Conservation (phyloP, 2,888 invertebrate species). For the Dioctria linearis region DNA sequence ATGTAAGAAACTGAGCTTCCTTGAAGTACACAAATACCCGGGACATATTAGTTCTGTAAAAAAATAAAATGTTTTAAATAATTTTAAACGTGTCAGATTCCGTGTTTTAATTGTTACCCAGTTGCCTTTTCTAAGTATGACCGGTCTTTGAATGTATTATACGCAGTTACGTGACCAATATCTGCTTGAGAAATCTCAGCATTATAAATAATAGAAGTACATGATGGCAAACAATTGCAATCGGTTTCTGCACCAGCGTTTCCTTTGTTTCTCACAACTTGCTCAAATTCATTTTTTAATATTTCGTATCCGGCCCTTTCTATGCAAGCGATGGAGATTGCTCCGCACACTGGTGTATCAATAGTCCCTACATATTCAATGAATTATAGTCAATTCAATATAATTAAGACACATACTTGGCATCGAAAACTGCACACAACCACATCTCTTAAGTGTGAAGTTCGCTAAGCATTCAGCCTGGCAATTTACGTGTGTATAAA, state of each 20-base stretch:
- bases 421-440: constrained; percentile 82
- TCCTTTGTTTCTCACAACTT: not conserved
- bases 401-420: constrained; percentile 69
- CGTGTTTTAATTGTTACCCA: not conserved
- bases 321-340: constrained; percentile 67
- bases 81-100: not conserved
- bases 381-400: too few species aligned
- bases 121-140: not conserved
- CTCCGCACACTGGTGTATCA: constrained; percentile 69
- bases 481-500: constrained; percentile 82
- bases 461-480: constrained; percentile 82
- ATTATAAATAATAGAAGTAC: constrained; percentile 77
- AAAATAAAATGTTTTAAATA: not conserved
- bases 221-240: constrained; percentile 77
- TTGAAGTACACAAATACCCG: constrained; percentile 40
- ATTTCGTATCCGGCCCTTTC: constrained; percentile 67
- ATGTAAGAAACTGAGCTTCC: constrained; percentile 74
- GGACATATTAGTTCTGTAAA: not conserved
- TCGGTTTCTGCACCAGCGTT: constrained; percentile 54
- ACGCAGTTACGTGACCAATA: not conserved
- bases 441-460: constrained; percentile 76
- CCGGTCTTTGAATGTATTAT: not conserved
- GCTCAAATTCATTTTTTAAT: constrained; percentile 65
- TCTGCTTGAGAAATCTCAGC: constrained; percentile 77
- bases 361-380: constrained; percentile 63